Base-by-base conservation (phyloP, 2,113 vertebrate genomes). In the Condylura cristata region DNA sequence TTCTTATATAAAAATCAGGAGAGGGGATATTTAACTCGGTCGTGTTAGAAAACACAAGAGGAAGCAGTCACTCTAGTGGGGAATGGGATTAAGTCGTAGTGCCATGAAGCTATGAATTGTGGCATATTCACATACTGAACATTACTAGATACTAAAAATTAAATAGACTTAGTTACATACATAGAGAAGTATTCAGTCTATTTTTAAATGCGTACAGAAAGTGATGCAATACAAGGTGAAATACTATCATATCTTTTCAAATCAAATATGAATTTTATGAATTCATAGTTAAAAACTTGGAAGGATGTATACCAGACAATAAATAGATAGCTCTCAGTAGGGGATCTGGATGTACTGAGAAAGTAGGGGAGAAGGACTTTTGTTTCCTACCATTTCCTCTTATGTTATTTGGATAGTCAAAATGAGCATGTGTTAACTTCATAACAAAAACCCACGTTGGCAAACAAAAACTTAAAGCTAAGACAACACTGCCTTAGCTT, bases 291-390 rank as follows among this genome's bases (percentile, higher is more conserved):
- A 53, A 34, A 37, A 61, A 10, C 44, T 51, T 60, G 48, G 68
- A 61, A 76, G 41, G 39, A 75, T 34, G 34, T 1, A 2, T 9
- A 51, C 24, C 26, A 6, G 17, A 20, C 16, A 44, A 18, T 53
- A 20, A 16, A 3, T 26, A 22, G 56, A 41, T 28, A 16, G 17
- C 13, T 30, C 16, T 34, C 14, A 28, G 39, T 10, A 5, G 22
- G 46, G 8, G 5, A 6, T 0, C 3, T 1, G 12, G 44, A 2
- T 16, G 11, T 18, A 3, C 6, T 3, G 44, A 24, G 13, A 13
- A 37, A 30, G 2, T 0, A 12, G 58, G 24, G n/a, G 8, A 51
- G 10, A 68, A 56, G 18, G 8, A 8, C 22, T 34, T 88, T 56
- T 9, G 6, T 82, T 91, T 83, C 26, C 58, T 70, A 17, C n/a